Evolutionary conservation across 2,888 invertebrate genomes (phyloP), one percentile per base, ranked within the genome.

Genomic region (Pammene aurita): DNA sequence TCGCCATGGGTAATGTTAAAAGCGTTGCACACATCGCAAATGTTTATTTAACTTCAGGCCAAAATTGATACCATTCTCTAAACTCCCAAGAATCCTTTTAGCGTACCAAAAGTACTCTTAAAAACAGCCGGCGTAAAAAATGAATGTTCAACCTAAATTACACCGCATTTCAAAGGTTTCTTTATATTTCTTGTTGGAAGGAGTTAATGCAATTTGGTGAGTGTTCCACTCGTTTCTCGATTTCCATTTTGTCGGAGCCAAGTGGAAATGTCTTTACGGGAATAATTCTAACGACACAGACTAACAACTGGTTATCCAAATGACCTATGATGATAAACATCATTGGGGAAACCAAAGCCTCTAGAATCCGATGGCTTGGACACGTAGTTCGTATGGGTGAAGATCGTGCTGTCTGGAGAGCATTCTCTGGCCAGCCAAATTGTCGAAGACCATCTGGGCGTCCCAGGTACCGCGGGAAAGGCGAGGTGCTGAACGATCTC

Each of bases 241-340:
- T 67, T 60, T 54, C 35, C 67, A 56, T 55, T 55, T 41, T 48
- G 52, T 41, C 35, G 54, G 55, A 55, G 61, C 60, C 44, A 66
- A 66, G 41, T 41, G 55, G 61, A 55, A 56, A 67, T 62, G 67
- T 67, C 35, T 67, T 67, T 67, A 55, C 60, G 46, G 14, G 46
- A 61, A 61, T 55, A 67, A 46, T 55, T 44, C 61, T 54, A 46
- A 26, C n/a, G 34, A 26, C 41, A 0, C 10, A 9, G 50, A n/a
- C 57, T 58, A 58, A 58, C 13, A 34, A 58, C 9, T 13, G 58
- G 52, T 35, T 10, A 58, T 66, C 16, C 50, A 38, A 26, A 26
- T 2, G 26, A 4, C 26, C 26, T 26, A 26, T 26, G 26, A 26
- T n/a, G n/a, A n/a, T n/a, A n/a, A n/a, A n/a, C n/a, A n/a, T n/a